Conservation (phyloP, 1,140 invertebrate species). For the Daktulosphaira vitifoliae region DNA sequence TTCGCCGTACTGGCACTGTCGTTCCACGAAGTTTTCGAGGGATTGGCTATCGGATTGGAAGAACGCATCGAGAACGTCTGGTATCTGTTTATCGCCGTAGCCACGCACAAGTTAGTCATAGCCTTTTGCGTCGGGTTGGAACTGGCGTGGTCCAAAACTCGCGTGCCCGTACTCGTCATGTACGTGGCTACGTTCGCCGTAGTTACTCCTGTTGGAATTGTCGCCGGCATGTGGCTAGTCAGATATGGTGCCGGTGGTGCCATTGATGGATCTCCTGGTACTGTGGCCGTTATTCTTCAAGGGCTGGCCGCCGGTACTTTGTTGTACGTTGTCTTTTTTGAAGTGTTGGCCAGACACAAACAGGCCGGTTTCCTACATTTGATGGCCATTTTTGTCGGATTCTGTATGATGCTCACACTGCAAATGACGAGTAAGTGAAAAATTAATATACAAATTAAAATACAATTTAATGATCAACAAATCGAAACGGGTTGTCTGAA, state of each 20-base stretch:
- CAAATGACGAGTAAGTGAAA: constrained; percentile 63
- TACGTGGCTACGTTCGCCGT: constrained; percentile 54
- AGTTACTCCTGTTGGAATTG: constrained; percentile 62
- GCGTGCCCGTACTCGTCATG: constrained; percentile 49
- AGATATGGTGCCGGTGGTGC: constrained; percentile 41
- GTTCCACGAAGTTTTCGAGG: constrained; percentile 74
- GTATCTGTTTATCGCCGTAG: constrained; percentile 60
- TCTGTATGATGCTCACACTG: constrained; percentile 66
- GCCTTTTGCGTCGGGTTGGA: constrained; percentile 60
- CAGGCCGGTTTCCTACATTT: constrained; percentile 61
- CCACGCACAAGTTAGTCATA: constrained; percentile 67
- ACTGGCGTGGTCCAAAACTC: constrained; percentile 56
- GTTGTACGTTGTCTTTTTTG: constrained; percentile 84
- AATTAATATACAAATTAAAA: no score
- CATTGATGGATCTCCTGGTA: constrained; percentile 26
- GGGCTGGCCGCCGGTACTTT: constrained; percentile 79
- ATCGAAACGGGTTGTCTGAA: no score
- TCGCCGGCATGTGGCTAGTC: constrained; percentile 49
- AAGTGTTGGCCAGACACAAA: constrained; percentile 70
- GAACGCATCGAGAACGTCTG: constrained; percentile 52
- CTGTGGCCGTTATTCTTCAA: constrained; percentile 53
- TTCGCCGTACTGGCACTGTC: constrained; percentile 65
- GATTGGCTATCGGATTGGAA: constrained; percentile 69
- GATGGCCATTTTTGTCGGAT: constrained; percentile 60
- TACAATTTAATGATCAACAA: no score